Evolutionary conservation across 2,888 invertebrate species (phyloP).

Genomic region (Drosophila mimetica): DNA sequence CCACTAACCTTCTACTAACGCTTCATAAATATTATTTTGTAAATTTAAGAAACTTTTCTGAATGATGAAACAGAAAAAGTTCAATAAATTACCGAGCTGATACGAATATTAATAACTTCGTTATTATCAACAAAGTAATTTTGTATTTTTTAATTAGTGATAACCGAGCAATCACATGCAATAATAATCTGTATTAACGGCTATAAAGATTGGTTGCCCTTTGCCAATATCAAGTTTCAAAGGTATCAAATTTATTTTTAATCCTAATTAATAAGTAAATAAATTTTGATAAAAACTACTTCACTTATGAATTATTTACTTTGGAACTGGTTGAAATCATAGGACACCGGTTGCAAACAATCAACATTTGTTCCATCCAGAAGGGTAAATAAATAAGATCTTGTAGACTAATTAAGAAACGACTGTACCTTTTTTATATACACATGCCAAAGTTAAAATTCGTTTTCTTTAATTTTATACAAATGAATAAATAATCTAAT

Average conservation of each 20-base stretch:
- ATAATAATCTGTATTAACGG: too few relatives aligned
- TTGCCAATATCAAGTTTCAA: background rate
- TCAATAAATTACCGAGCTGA: background rate
- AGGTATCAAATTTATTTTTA: background rate
- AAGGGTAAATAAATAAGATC: background rate
- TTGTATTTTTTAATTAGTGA: too few relatives aligned
- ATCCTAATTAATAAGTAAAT: background rate
- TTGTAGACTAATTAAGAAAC: background rate
- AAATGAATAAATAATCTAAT: background rate
- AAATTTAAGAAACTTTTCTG: too few relatives aligned
- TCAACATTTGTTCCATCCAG: background rate
- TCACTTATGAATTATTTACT: too few relatives aligned
- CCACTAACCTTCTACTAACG: too few relatives aligned
- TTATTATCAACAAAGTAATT: too few relatives aligned
- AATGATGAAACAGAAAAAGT: conserved; percentile 1
- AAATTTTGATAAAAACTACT: too few relatives aligned
- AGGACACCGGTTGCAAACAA: background rate
- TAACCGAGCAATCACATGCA: too few relatives aligned
- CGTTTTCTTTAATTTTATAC: background rate
- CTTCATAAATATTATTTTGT: too few relatives aligned
- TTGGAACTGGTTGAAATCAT: background rate
- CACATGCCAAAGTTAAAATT: background rate
- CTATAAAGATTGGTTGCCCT: background rate
- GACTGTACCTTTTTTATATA: background rate
- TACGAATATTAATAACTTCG: background rate